phyloP scores from a whole-genome alignment of 2,888 invertebrate species.

The Papilio elwesi region DNA sequence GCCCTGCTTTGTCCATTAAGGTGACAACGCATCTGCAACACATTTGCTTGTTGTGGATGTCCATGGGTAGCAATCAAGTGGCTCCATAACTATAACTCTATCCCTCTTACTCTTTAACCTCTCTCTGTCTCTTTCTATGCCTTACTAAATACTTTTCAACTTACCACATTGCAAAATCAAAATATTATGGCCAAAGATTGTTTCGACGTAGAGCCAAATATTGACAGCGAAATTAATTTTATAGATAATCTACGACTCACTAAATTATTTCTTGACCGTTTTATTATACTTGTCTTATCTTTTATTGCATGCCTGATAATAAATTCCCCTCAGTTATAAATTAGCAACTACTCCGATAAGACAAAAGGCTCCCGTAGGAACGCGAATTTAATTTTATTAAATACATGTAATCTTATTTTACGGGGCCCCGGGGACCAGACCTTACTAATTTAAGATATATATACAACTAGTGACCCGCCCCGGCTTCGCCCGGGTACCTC shows the following conservation, averaged over 20 bases:
- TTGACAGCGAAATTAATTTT: neutral
- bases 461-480: too few species aligned
- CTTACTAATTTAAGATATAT: slow-evolving; percentile 15
- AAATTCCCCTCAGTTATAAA: slow-evolving; percentile 49
- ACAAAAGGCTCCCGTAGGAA: slow-evolving; percentile 36
- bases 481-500: too few species aligned
- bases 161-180: neutral
- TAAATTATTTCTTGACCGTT: slow-evolving; percentile 22
- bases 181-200: neutral
- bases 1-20: too few species aligned
- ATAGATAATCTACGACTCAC: slow-evolving; percentile 4
- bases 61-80: too few species aligned
- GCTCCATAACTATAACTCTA: too few species aligned
- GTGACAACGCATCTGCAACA: too few species aligned
- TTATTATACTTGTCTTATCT: slow-evolving; percentile 40
- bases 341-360: slow-evolving; percentile 47
- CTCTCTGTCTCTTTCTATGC: too few species aligned
- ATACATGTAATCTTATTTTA: slow-evolving; percentile 39
- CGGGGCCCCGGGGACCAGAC: slow-evolving; percentile 15
- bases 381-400: slow-evolving; percentile 55
- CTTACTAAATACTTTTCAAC: too few species aligned
- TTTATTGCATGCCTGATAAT: slow-evolving; percentile 40
- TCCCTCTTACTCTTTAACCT: too few species aligned
- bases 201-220: neutral
- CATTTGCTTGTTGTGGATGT: too few species aligned